phyloP scores from a whole-genome alignment of 2,888 invertebrate genomes.

The Tiliacea aurago region DNA sequence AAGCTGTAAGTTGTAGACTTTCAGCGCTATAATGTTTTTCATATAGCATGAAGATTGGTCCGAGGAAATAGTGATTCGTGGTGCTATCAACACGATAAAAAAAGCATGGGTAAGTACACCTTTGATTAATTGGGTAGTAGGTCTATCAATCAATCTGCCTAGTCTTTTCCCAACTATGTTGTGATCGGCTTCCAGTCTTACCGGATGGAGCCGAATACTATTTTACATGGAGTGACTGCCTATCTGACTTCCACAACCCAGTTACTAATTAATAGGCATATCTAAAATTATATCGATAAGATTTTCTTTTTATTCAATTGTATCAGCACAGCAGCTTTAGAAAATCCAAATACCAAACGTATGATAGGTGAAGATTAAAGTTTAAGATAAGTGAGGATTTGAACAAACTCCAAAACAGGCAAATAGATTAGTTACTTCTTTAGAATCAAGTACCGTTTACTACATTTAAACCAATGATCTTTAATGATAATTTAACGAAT shows the following conservation, averaged over 20 bases:
- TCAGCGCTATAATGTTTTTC: constrained; percentile 52
- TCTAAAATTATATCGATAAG: not conserved
- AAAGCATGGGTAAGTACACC: not conserved
- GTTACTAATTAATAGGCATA: too few species aligned
- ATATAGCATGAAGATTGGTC: not conserved
- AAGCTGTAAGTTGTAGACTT: constrained; percentile 60
- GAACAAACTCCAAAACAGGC: not conserved
- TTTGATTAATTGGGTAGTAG: not conserved
- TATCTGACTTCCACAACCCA: too few species aligned
- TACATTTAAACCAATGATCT: not conserved
- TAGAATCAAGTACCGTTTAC: not conserved
- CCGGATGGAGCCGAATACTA: too few species aligned
- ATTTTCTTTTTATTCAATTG: not conserved
- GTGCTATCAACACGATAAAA: not conserved
- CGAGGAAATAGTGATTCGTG: not conserved
- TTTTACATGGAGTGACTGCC: too few species aligned
- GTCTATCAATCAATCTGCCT: too few species aligned
- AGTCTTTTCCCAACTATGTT: too few species aligned
- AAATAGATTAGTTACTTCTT: not conserved
- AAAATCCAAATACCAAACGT: not conserved
- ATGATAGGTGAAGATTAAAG: too few species aligned
- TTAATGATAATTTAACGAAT: not conserved
- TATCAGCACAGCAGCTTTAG: not conserved
- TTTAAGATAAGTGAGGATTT: not conserved
- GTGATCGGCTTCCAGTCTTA: too few species aligned